These are phyloP conservation scores for Eupeodes corollae DNA, from an alignment of 1,140 invertebrate genomes.

Conservation along the genomic window DNA sequence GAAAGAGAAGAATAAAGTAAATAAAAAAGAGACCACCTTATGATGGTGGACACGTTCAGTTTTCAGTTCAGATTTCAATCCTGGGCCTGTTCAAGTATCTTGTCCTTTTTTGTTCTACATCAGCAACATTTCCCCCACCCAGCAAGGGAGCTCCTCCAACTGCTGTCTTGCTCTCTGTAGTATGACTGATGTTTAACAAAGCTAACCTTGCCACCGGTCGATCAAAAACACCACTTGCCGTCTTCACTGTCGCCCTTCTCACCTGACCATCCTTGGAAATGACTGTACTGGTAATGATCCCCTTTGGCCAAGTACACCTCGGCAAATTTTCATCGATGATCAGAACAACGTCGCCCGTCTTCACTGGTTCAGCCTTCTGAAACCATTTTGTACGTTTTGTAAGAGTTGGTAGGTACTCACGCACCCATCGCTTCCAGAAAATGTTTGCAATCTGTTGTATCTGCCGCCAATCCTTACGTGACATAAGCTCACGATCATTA, in stretches of 20 bases:
- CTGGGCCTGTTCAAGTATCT: too few species aligned
- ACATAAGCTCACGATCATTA: background rate
- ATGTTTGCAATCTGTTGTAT: slow-evolving; percentile 3
- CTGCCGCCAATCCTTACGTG: slow-evolving; percentile 5
- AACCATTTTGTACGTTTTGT: slow-evolving; percentile 6
- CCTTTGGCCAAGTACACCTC: background rate
- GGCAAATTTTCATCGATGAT: slow-evolving; percentile 1
- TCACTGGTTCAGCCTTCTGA: background rate
- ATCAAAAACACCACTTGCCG: too few species aligned
- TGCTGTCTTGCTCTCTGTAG: too few species aligned
- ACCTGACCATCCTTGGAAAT: background rate
- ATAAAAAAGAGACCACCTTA: too few species aligned
- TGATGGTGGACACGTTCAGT: too few species aligned
- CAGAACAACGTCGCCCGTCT: slow-evolving; percentile 1
- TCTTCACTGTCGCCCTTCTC: background rate
- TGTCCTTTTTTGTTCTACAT: too few species aligned
- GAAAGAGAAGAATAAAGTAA: too few species aligned
- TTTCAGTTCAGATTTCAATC: too few species aligned
- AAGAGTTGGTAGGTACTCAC: slow-evolving; percentile 8
- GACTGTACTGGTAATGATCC: background rate
- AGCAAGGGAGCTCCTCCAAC: too few species aligned
- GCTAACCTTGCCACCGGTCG: too few species aligned
- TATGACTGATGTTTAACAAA: too few species aligned
- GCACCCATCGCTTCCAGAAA: slow-evolving; percentile 9
- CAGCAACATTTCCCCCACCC: too few species aligned